Evolutionary conservation across 1,140 invertebrate genomes (phyloP).

Genomic region (Heliconius hewitsoni): DNA sequence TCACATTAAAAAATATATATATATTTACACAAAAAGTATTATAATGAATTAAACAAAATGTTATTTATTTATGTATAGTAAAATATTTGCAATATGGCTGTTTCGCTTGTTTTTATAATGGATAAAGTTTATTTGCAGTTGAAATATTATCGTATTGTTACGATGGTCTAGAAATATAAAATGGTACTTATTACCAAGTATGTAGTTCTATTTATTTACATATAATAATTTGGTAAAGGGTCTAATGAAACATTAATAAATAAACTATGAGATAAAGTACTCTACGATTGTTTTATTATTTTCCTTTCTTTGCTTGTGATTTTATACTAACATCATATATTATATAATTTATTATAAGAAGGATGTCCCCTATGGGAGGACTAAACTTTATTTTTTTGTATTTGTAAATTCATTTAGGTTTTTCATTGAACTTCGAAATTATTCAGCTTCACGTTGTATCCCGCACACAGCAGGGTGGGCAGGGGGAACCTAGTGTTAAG

Average conservation of each 20-base stretch:
- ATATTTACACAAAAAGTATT: conserved; percentile 62
- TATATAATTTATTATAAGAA: background rate
- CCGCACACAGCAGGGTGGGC: too few relatives aligned
- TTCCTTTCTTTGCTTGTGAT: background rate
- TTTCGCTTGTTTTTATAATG: conserved; percentile 73
- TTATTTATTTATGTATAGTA: conserved; percentile 67
- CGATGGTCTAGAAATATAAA: conserved; percentile 65
- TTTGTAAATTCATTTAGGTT: too few relatives aligned
- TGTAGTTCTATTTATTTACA: conserved; percentile 79
- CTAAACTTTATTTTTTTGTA: too few relatives aligned
- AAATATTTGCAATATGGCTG: conserved; percentile 73
- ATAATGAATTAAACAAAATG: conserved; percentile 53
- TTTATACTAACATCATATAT: background rate
- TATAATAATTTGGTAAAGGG: conserved; percentile 80
- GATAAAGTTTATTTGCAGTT: conserved; percentile 75
- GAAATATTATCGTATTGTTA: conserved; percentile 59
- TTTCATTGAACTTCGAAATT: too few relatives aligned
- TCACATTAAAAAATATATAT: conserved; percentile 54
- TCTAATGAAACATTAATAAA: conserved; percentile 80
- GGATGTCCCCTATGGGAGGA: too few relatives aligned
- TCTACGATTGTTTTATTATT: conserved; percentile 39
- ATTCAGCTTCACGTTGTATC: too few relatives aligned
- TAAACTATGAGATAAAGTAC: conserved; percentile 71
- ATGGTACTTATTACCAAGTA: conserved; percentile 76
- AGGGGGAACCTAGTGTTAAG: too few relatives aligned